These are phyloP conservation scores for Anthopleura xanthogrammica DNA, from an alignment of 92 coral and sea anemone genomes.

Conservation along the genomic window DNA sequence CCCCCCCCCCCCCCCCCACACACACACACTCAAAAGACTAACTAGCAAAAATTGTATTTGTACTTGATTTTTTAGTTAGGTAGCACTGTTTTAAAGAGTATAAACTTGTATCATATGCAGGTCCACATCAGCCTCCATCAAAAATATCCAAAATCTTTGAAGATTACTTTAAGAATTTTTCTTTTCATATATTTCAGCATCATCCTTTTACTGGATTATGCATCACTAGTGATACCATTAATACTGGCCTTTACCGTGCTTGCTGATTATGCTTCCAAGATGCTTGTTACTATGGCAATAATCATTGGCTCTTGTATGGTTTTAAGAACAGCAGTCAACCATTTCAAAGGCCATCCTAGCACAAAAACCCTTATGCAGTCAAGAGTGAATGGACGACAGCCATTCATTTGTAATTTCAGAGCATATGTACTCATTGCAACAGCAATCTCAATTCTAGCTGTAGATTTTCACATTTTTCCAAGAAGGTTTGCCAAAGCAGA, in stretches of 20 bases:
- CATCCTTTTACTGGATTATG: slow-evolving; percentile 55
- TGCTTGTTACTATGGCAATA: slow-evolving; percentile 29
- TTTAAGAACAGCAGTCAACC: neutral
- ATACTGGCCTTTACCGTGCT: slow-evolving; percentile 67
- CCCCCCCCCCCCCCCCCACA: neutral
- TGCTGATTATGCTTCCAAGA: slow-evolving; percentile 51
- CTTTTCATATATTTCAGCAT: slow-evolving; percentile 49
- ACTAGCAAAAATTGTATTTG: too few relatives aligned
- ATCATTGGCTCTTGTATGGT: slow-evolving; percentile 20
- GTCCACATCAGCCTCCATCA: too few relatives aligned
- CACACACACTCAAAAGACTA: neutral
- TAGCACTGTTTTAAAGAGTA: too few relatives aligned
- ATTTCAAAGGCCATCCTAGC: neutral
- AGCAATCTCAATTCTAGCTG: slow-evolving; percentile 86
- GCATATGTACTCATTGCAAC: slow-evolving; percentile 90
- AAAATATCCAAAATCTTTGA: too few relatives aligned
- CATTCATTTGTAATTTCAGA: slow-evolving; percentile 78
- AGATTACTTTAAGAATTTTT: neutral
- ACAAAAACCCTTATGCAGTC: slow-evolving; percentile 10
- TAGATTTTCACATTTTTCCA: slow-evolving; percentile 83
- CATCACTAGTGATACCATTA: slow-evolving; percentile 62
- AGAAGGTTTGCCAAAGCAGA: slow-evolving; percentile 95
- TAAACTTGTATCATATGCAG: too few relatives aligned
- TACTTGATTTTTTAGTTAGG: too few relatives aligned
- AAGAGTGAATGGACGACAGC: slow-evolving; percentile 49